Evolutionary conservation across 2,113 vertebrate genomes (phyloP), one percentile per base, ranked within the genome.

Genomic region (Dromiciops gliroides): DNA sequence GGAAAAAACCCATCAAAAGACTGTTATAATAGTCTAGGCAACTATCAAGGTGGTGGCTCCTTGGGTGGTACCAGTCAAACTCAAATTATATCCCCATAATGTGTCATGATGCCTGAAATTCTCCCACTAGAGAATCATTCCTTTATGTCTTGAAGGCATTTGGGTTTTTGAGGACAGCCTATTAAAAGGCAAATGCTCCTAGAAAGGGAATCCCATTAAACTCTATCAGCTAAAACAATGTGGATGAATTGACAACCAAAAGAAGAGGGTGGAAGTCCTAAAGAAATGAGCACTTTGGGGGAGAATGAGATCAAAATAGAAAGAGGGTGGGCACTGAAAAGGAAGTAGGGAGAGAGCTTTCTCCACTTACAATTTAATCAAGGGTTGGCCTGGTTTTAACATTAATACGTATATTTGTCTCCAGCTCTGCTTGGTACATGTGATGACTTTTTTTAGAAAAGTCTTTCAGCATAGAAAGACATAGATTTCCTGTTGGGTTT

Each of bases 131-230:
- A 23, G 89, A 89, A 25, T 31, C 5, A 47, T 93, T 31, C 19
- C 3, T 94, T 83, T 48, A 5, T 75, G 14, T 90, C 14, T 89
- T 51, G 31, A 93, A 56, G 25, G 89, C 50, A 50, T 28, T 37
- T 50, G 28, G 14, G 67, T 90, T 28, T 48, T 94, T 52, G 60
- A 93, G 47, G 56, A 93, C 16, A n/a, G 89, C 12, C 12, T 50
- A 83, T 83, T 51, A 92, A 92, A 94, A 67, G 88, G 50, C 52
- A 75, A 96, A 88, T 48, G 51, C 19, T 37, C 47, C 50, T 90
- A 75, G 16, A 90, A 51, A 90, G 28, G 50, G 23, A 50, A 83
- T 83, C n/a, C n/a, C 19, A 44, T 83, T 83, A 83, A 83, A 83
- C n/a, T 0, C 16, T 44, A 44, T 44, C 37, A 8, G 67, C 67